Evolutionary conservation across 2,113 vertebrate genomes (phyloP).

Genomic region (Castor canadensis): DNA sequence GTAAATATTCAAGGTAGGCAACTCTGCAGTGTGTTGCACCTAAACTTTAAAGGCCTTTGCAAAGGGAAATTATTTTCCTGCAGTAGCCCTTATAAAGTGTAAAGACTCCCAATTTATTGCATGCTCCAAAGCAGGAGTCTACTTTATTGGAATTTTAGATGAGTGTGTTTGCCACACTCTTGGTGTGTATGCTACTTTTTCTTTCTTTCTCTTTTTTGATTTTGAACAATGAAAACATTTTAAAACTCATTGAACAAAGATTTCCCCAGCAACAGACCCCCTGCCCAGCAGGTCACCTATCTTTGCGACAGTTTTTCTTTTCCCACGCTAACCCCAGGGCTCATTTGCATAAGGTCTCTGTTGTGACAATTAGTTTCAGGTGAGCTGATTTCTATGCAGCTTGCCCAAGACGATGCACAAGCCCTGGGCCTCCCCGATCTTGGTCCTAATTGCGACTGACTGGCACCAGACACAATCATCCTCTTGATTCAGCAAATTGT

Average conservation of each 20-base stretch:
- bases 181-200: slow-evolving; percentile 82
- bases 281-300: slow-evolving; percentile 98
- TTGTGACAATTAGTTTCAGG: slow-evolving; percentile 99
- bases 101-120: slow-evolving; percentile 84
- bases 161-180: slow-evolving; percentile 86
- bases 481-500: slow-evolving; percentile 96
- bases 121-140: slow-evolving; percentile 79
- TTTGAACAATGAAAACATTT: slow-evolving; percentile 90
- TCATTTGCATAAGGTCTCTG: slow-evolving; percentile 97
- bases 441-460: slow-evolving; percentile 98
- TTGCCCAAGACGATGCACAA: slow-evolving; percentile 90
- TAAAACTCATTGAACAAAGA: slow-evolving; percentile 95
- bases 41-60: slow-evolving; percentile 79
- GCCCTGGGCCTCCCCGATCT: slow-evolving; percentile 92
- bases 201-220: slow-evolving; percentile 74
- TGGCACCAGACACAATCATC: slow-evolving; percentile 98
- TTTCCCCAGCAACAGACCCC: slow-evolving; percentile 95
- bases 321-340: slow-evolving; percentile 98
- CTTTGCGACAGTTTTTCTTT: slow-evolving; percentile 95
- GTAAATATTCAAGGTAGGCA: slow-evolving; percentile 67
- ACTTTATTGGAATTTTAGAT: slow-evolving; percentile 86
- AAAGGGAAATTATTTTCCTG: slow-evolving; percentile 81
- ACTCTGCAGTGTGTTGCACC: slow-evolving; percentile 59
- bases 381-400: slow-evolving; percentile 98
- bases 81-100: slow-evolving; percentile 79